Conservation (phyloP, 2,888 invertebrate species). For the Empis livida region DNA sequence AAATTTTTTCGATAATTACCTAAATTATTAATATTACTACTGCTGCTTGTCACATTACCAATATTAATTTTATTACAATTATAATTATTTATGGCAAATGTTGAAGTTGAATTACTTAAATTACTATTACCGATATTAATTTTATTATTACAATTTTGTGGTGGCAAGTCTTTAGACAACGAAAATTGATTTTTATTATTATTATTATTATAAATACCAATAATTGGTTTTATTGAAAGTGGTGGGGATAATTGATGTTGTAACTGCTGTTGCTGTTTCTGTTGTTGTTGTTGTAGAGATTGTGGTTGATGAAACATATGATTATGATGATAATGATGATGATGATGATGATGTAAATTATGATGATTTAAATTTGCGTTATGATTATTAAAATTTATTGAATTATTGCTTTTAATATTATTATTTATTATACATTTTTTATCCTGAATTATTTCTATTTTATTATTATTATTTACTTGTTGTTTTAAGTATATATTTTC, state of each 20-base stretch:
- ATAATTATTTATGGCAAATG: conserved; percentile 11
- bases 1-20: neutral
- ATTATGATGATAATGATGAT: conserved; percentile 9
- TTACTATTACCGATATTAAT: neutral
- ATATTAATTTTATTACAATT: conserved; percentile 11
- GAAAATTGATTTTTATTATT: no score
- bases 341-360: conserved; percentile 8
- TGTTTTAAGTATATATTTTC: neutral
- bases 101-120: neutral
- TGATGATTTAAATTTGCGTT: conserved; percentile 10
- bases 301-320: neutral
- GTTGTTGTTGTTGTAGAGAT: neutral
- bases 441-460: no score
- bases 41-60: conserved; percentile 10
- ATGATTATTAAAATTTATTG: neutral
- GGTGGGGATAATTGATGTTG: neutral
- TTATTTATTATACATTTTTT: no score
- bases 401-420: neutral
- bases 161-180: no score
- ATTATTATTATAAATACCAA: no score
- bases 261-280: neutral
- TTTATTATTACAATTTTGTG: neutral
- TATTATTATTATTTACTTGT: neutral
- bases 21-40: conserved; percentile 3
- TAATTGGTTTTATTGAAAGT: neutral